These are phyloP conservation scores for Microcebus murinus DNA, from an alignment of 2,113 vertebrate genomes.

Conservation along the genomic window DNA sequence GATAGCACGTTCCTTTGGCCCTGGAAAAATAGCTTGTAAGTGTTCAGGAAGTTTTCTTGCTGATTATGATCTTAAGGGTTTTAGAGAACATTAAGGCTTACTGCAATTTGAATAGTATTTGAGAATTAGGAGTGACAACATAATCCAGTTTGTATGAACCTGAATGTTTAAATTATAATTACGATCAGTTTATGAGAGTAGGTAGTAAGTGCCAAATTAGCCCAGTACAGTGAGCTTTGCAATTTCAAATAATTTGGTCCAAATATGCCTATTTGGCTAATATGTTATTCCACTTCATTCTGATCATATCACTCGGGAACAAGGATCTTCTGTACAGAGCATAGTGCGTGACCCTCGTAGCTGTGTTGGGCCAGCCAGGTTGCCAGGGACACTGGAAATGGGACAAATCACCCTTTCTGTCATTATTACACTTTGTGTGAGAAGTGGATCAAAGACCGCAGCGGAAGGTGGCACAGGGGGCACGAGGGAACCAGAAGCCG, in stretches of 20 bases:
- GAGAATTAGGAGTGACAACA: slow-evolving; percentile 75
- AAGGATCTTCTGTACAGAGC: slow-evolving; percentile 86
- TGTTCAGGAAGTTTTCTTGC: slow-evolving; percentile 20
- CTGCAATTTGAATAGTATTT: slow-evolving; percentile 62
- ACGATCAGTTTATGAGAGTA: neutral
- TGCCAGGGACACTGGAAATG: slow-evolving; percentile 52
- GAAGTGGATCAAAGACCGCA: slow-evolving; percentile 76
- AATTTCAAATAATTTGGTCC: slow-evolving; percentile 25
- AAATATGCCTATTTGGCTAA: slow-evolving; percentile 24
- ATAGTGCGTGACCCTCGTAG: slow-evolving; percentile 77
- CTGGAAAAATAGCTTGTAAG: slow-evolving; percentile 52
- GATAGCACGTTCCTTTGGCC: neutral
- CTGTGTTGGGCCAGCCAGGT: slow-evolving; percentile 76
- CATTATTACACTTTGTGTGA: slow-evolving; percentile 82
- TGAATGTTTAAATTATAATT: slow-evolving; percentile 29
- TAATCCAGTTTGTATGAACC: slow-evolving; percentile 23
- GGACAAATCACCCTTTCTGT: slow-evolving; percentile 87
- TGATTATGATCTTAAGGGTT: slow-evolving; percentile 54
- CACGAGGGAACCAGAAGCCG: slow-evolving; percentile 64
- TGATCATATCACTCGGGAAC: slow-evolving; percentile 83
- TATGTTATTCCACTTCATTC: slow-evolving; percentile 60
- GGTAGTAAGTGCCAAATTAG: slow-evolving; percentile 68
- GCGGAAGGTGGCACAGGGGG: slow-evolving; percentile 72
- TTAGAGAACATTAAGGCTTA: slow-evolving; percentile 39
- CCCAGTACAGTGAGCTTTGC: slow-evolving; percentile 75